These are phyloP conservation scores for Periphyllus acericola DNA, from an alignment of 2,888 invertebrate genomes.

Conservation along the genomic window DNA sequence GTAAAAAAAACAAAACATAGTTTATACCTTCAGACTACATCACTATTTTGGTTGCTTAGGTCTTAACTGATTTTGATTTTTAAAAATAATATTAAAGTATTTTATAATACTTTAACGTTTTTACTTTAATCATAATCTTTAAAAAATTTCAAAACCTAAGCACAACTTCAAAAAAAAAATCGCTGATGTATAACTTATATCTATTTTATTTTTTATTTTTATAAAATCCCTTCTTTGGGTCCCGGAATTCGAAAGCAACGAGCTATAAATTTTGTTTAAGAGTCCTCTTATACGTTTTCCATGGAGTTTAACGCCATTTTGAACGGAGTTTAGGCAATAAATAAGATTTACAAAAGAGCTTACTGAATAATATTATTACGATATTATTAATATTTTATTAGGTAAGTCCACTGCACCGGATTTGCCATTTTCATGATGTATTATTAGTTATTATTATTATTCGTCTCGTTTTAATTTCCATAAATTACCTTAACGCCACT, in stretches of 20 bases:
- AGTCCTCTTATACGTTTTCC: not conserved
- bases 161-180: not conserved
- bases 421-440: not conserved
- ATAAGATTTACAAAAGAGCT: constrained; percentile 38
- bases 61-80: too few relatives aligned
- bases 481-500: not conserved
- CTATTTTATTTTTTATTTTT: not conserved
- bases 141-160: not conserved
- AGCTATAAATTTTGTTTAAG: constrained; percentile 38
- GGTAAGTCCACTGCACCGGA: not conserved
- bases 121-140: not conserved
- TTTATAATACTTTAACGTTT: too few relatives aligned
- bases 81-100: too few relatives aligned
- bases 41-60: too few relatives aligned
- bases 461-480: not conserved
- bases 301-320: not conserved
- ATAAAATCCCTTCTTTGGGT: not conserved
- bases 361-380: not conserved
- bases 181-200: constrained; percentile 26
- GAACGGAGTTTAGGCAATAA: not conserved
- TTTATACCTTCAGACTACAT: too few relatives aligned
- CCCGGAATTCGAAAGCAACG: not conserved
- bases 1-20: too few relatives aligned
- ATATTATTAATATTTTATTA: not conserved
- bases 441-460: not conserved